Percentiles rank a stretch among this genome's conserved stretches.
Evolutionary conservation across 1,140 invertebrate species (phyloP).

Genomic region (Leptinotarsa texana): DNA sequence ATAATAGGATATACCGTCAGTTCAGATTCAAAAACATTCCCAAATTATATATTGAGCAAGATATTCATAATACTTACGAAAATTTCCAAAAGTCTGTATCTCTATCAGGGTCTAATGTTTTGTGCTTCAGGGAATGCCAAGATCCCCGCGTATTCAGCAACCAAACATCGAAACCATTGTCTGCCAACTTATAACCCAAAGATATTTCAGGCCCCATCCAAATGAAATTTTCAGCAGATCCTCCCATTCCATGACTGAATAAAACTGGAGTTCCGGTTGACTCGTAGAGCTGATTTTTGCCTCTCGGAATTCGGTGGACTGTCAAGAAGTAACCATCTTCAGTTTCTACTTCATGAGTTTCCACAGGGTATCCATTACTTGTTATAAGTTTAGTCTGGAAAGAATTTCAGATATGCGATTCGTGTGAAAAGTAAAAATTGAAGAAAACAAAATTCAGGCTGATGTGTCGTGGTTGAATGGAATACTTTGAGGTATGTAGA

Average conservation of each 20-base stretch:
- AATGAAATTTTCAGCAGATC: constrained; percentile 68
- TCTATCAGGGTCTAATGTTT: constrained; percentile 55
- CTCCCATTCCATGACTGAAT: constrained; percentile 72
- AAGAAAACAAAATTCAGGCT: no score
- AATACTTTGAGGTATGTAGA: no score
- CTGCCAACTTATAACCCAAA: constrained; percentile 58
- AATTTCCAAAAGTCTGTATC: constrained; percentile 62
- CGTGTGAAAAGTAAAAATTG: no score
- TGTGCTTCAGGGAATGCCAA: constrained; percentile 65
- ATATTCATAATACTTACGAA: constrained; percentile 35
- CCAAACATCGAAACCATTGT: constrained; percentile 75
- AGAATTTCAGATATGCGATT: neutral
- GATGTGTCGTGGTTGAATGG: no score
- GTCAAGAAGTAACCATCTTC: constrained; percentile 60
- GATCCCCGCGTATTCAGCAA: constrained; percentile 72
- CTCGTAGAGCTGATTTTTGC: constrained; percentile 21
- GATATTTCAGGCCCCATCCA: constrained; percentile 65
- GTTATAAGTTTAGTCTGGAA: neutral
- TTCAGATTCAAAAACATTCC: no score
- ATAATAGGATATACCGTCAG: no score
- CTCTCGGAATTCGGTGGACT: constrained; percentile 56
- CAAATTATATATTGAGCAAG: no score
- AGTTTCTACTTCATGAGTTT: constrained; percentile 51
- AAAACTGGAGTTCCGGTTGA: constrained; percentile 56
- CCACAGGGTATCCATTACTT: constrained; percentile 40